Conservation (phyloP, 1,140 invertebrate species). For the Papilio aristodemus region DNA sequence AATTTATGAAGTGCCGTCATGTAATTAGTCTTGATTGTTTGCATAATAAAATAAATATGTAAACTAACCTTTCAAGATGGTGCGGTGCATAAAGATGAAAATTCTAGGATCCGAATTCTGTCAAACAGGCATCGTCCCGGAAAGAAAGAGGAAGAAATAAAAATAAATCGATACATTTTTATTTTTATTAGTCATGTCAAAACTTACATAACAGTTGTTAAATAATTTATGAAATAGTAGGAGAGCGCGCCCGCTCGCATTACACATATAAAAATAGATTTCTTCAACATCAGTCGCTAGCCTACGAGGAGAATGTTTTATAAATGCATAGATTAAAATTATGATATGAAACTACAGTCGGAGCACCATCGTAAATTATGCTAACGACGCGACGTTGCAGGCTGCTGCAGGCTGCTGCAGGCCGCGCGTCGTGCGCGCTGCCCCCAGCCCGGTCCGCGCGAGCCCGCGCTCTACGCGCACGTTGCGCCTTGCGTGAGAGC, state of each 20-base stretch:
- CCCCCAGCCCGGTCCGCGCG: not conserved
- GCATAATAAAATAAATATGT: no score
- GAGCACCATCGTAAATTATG: conserved; percentile 65
- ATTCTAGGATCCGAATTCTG: no score
- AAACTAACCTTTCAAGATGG: no score
- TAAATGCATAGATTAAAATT: conserved; percentile 68
- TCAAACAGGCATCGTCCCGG: no score
- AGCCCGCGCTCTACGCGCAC: not conserved
- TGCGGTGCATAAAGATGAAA: no score
- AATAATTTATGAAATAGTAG: conserved; percentile 55
- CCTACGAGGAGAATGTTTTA: conserved; percentile 64
- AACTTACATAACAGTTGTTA: conserved; percentile 61
- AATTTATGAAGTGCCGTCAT: no score
- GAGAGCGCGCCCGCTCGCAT: conserved; percentile 42
- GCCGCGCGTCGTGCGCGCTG: not conserved
- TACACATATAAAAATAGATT: conserved; percentile 73
- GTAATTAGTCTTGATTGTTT: no score
- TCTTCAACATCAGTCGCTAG: conserved; percentile 55
- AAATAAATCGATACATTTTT: conserved; percentile 36
- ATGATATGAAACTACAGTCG: conserved; percentile 75
- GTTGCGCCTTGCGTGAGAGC: not conserved
- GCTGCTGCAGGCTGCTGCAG: not conserved
- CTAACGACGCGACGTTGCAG: conserved; percentile 32
- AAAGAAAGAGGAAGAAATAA: conserved; percentile 12
- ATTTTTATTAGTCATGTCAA: conserved; percentile 64